phyloP scores from a whole-genome alignment of 2,113 vertebrate species.

The Erpornis zantholeuca region DNA sequence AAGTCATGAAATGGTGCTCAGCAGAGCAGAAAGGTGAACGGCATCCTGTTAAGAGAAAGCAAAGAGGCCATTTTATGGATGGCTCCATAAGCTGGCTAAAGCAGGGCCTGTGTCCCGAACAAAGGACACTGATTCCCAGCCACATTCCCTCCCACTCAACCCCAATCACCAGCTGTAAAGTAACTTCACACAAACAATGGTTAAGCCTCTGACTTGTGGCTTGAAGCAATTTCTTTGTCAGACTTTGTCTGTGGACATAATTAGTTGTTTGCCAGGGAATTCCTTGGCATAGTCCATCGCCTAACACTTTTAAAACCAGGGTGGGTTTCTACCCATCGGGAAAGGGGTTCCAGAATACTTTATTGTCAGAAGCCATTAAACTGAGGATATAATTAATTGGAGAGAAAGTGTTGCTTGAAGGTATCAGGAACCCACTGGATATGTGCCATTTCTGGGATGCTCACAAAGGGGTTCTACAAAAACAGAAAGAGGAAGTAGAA shows the following conservation, averaged over 20 bases:
- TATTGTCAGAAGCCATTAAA: not conserved
- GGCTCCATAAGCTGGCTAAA: conserved; percentile 32
- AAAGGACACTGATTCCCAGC: conserved; percentile 39
- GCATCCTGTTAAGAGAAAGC: conserved; percentile 38
- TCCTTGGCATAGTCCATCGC: not conserved
- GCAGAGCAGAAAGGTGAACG: conserved; percentile 66
- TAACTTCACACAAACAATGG: not conserved
- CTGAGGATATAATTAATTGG: not conserved
- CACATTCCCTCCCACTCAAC: conserved; percentile 6
- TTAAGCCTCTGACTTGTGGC: conserved; percentile 50
- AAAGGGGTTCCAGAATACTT: not conserved
- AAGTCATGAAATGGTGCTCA: conserved; percentile 61
- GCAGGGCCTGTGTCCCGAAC: not conserved
- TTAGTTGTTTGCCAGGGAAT: not conserved
- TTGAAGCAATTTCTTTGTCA: conserved; percentile 34
- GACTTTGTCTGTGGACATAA: not conserved
- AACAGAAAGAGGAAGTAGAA: not conserved
- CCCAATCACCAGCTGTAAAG: conserved; percentile 8
- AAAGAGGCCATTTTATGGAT: not conserved
- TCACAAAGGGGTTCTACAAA: not conserved
- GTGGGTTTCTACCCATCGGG: not conserved
- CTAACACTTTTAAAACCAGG: not conserved
- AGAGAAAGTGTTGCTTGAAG: not conserved
- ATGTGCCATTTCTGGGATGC: not conserved
- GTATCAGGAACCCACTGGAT: not conserved